These are phyloP conservation scores for Manis javanica DNA, from an alignment of 2,797 vertebrate genomes.

Conservation along the genomic window DNA sequence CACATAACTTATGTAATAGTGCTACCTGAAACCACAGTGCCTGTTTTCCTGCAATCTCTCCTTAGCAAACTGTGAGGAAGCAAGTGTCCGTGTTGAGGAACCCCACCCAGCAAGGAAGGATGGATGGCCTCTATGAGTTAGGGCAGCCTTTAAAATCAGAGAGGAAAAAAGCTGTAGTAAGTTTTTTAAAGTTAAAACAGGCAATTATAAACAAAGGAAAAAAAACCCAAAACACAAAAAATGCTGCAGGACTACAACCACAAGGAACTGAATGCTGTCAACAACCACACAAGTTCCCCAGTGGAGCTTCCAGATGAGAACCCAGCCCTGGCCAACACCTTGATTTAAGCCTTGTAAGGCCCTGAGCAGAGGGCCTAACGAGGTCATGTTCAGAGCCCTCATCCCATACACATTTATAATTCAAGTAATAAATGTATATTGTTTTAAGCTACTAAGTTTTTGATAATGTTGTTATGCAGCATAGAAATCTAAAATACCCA, in stretches of 20 bases:
- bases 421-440: not conserved
- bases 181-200: not conserved
- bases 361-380: not conserved
- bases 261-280: not conserved
- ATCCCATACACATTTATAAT: not conserved
- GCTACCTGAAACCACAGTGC: not conserved
- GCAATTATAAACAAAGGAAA: not conserved
- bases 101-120: not conserved
- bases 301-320: not conserved
- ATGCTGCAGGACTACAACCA: not conserved
- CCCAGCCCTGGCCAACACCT: not conserved
- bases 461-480: not conserved
- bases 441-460: constrained; percentile 18
- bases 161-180: no score
- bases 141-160: not conserved
- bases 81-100: not conserved
- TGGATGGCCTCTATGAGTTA: not conserved
- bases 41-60: not conserved
- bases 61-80: not conserved
- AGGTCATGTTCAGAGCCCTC: not conserved
- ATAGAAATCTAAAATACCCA: not conserved
- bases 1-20: not conserved
- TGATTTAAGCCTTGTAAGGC: not conserved
- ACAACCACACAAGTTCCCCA: not conserved
- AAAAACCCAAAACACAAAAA: not conserved